Evolutionary conservation across 2,888 invertebrate genomes (phyloP).

Genomic region (Sphecodes monilicornis): DNA sequence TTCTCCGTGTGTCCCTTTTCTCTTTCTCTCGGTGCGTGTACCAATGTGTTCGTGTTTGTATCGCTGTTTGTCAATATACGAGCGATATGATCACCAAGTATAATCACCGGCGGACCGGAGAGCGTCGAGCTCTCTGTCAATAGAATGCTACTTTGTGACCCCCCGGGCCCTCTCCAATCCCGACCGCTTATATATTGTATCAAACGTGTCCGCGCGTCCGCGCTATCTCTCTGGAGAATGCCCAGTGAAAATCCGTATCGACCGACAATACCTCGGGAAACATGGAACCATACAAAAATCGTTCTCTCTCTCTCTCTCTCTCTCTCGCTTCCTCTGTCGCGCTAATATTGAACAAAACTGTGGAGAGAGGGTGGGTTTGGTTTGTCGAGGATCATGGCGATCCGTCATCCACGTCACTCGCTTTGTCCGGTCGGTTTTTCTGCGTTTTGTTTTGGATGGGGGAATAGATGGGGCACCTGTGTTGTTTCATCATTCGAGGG

Average conservation of each 20-base stretch:
- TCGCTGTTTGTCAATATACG: constrained; percentile 82
- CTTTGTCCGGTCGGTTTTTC: constrained; percentile 12
- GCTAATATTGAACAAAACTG: constrained; percentile 48
- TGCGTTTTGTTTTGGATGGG: background rate
- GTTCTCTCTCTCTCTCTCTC: no score
- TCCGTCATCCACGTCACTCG: constrained; percentile 15
- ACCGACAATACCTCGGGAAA: constrained; percentile 58
- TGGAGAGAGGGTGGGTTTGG: background rate
- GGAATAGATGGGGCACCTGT: background rate
- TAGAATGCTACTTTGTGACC: constrained; percentile 78
- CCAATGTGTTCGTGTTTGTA: constrained; percentile 49
- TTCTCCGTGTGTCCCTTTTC: constrained; percentile 17
- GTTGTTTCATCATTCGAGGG: constrained; percentile 5
- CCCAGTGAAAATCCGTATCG: constrained; percentile 72
- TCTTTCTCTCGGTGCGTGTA: background rate
- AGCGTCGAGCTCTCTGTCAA: constrained; percentile 76
- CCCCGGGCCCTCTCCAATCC: constrained; percentile 44
- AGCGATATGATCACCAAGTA: constrained; percentile 82
- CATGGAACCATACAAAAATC: constrained; percentile 46
- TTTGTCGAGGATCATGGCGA: constrained; percentile 22
- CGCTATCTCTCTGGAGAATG: constrained; percentile 63
- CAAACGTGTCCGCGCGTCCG: constrained; percentile 69
- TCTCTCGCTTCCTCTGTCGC: constrained; percentile 14
- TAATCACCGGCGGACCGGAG: constrained; percentile 78
- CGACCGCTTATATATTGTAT: constrained; percentile 74